Conservation (phyloP, 2,888 invertebrate genomes). For the Parnassius apollo region DNA sequence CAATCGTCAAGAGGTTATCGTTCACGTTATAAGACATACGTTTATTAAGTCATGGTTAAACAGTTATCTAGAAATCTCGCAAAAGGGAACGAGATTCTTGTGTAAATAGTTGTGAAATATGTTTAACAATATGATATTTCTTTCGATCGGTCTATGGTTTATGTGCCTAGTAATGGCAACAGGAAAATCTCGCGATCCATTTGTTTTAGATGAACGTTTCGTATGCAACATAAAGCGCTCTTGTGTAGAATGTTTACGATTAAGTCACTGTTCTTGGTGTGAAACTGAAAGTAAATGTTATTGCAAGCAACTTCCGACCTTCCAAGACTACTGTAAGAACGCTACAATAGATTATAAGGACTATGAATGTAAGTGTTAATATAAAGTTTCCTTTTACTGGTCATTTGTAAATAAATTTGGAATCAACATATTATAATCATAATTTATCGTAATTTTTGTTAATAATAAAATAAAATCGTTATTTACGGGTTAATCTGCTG, state of each 20-base stretch:
- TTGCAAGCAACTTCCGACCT: conserved; percentile 44
- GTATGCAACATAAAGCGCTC: conserved; percentile 62
- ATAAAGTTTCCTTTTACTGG: too few relatives aligned
- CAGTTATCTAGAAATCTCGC: conserved; percentile 43
- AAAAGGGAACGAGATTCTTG: conserved; percentile 29
- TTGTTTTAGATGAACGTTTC: conserved; percentile 53
- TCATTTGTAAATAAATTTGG: too few relatives aligned
- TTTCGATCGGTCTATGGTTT: conserved; percentile 29
- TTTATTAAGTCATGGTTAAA: conserved; percentile 54
- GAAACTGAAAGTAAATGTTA: conserved; percentile 56
- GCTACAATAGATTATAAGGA: conserved; percentile 49
- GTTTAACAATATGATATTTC: conserved; percentile 23
- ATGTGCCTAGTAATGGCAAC: conserved; percentile 35
- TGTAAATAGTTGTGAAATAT: conserved; percentile 18
- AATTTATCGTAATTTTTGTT: too few relatives aligned
- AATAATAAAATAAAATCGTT: too few relatives aligned
- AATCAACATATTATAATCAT: too few relatives aligned
- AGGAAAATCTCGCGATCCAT: conserved; percentile 36
- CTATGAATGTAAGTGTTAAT: conserved; percentile 46
- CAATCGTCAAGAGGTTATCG: conserved; percentile 63
- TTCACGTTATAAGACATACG: conserved; percentile 46
- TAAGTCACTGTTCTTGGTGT: conserved; percentile 72
- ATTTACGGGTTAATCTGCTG: too few relatives aligned
- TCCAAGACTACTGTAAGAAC: conserved; percentile 50
- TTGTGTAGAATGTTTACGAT: conserved; percentile 60